Evolutionary conservation across 2,113 vertebrate genomes (phyloP), one percentile per base, ranked within the genome.

Genomic region (Cercocebus atys): DNA sequence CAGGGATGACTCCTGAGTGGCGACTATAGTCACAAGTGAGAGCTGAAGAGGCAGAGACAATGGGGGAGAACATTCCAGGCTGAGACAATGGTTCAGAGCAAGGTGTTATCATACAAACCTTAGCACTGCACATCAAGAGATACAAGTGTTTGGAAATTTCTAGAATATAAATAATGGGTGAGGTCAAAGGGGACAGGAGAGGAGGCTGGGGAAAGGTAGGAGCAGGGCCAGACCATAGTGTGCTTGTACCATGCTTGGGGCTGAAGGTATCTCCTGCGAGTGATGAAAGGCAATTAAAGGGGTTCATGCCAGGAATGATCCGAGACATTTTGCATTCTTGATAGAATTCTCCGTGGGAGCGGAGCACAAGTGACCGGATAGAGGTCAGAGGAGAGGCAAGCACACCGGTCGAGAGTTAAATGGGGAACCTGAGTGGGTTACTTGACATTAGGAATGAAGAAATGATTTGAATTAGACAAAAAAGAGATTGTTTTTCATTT

Each of bases 101-200:
- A 59, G n/a, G 30, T 40, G 59, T 84, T 64, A 10, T 3, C 13
- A 47, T 47, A 18, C 38, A 73, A 86, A 78, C 52, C 23, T 18
- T 23, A 27, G 57, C 50, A 23, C 57, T 25, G 22, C 73, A 47
- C 50, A 35, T 81, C 81, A 73, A 47, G 45, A 87, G 81, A 93
- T 47, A 27, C 55, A 83, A 25, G 8, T 11, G 47, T 57, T 86
- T 55, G 50, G 76, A 76, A 96, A 97, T 94, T 83, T 59, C 90
- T 94, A 59, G 75, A 82, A 92, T 96, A 66, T 90, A 88, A 96
- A 96, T 50, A 45, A 84, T 84, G 66, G 76, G 52, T 80, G 92
- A 88, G 70, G 61, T 87, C 61, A 61, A 66, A 43, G 79, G 43
- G 72, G 18, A 22, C n/a, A 35, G 68, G 35, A 55, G 52, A 82